Percentiles rank a stretch among this genome's conserved stretches.
phyloP scores from a whole-genome alignment of 1,140 invertebrate genomes.

The Heliconius himera region DNA sequence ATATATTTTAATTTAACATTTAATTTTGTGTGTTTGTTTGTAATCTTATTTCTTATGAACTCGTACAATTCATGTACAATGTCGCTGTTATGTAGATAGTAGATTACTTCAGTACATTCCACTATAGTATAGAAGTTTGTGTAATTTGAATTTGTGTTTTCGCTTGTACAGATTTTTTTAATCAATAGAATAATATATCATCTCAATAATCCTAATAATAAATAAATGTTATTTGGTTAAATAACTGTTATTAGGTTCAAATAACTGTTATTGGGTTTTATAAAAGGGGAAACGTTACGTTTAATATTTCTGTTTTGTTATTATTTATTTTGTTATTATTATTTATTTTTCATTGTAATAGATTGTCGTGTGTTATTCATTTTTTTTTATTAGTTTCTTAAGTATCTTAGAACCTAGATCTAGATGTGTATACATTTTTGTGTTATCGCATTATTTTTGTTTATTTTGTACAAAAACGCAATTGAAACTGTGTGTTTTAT shows the following conservation, averaged over 20 bases:
- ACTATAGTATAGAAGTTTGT: conserved; percentile 52
- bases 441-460: conserved; percentile 65
- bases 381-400: conserved; percentile 47
- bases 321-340: conserved; percentile 74
- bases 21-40: conserved; percentile 48
- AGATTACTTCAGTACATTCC: conserved; percentile 71
- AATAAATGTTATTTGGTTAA: background rate
- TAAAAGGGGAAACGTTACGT: conserved; percentile 78
- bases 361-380: conserved; percentile 68
- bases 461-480: conserved; percentile 50
- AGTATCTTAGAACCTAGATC: conserved; percentile 52
- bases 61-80: conserved; percentile 51
- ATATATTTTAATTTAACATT: conserved; percentile 29
- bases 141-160: conserved; percentile 39
- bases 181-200: conserved; percentile 19
- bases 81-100: conserved; percentile 56
- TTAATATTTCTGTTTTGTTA: conserved; percentile 76
- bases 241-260: background rate
- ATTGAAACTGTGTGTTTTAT: conserved; percentile 46
- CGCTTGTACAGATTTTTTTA: conserved; percentile 36
- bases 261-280: conserved; percentile 7
- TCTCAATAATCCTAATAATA: conserved; percentile 13
- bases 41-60: conserved; percentile 38
- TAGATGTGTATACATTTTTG: conserved; percentile 54
- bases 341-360: conserved; percentile 61